These are phyloP conservation scores for Volucella inflata DNA, from an alignment of 2,888 invertebrate species.

Conservation along the genomic window DNA sequence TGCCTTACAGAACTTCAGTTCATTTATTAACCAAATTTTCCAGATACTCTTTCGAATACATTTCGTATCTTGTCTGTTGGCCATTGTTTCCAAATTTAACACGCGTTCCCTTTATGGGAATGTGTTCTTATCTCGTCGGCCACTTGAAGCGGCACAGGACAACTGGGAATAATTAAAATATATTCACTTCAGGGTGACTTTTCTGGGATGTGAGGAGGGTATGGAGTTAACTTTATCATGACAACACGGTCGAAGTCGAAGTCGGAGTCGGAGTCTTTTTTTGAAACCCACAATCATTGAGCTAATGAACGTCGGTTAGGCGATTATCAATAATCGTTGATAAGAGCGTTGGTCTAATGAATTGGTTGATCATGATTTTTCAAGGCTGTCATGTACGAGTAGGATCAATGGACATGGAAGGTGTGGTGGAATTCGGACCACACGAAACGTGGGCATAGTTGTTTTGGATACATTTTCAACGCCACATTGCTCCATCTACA, in stretches of 20 bases:
- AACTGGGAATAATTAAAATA: conserved; percentile 73
- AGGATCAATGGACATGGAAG: conserved; percentile 11
- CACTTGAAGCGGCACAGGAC: conserved; percentile 67
- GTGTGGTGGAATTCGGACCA: conserved; percentile 59
- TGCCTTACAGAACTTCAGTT: conserved; percentile 16
- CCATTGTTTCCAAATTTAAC: conserved; percentile 65
- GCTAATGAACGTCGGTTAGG: conserved; percentile 66
- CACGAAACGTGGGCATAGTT: conserved; percentile 21
- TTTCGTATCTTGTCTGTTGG: conserved; percentile 67
- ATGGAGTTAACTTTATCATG: conserved; percentile 63
- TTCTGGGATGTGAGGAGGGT: conserved; percentile 41
- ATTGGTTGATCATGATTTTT: conserved; percentile 48
- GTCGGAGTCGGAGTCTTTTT: conserved; percentile 43
- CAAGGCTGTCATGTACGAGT: background rate
- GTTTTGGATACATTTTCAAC: too few species aligned
- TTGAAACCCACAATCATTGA: conserved; percentile 41
- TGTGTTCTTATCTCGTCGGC: conserved; percentile 57
- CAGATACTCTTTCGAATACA: conserved; percentile 7
- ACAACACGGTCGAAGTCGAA: conserved; percentile 61
- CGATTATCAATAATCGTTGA: conserved; percentile 66
- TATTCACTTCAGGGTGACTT: conserved; percentile 57
- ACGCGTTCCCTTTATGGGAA: conserved; percentile 58
- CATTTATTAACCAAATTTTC: conserved; percentile 50
- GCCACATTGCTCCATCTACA: too few species aligned
- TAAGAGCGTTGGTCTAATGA: conserved; percentile 65